These are phyloP conservation scores for Varanus komodoensis DNA, from an alignment of 2,113 vertebrate genomes.

Conservation along the genomic window DNA sequence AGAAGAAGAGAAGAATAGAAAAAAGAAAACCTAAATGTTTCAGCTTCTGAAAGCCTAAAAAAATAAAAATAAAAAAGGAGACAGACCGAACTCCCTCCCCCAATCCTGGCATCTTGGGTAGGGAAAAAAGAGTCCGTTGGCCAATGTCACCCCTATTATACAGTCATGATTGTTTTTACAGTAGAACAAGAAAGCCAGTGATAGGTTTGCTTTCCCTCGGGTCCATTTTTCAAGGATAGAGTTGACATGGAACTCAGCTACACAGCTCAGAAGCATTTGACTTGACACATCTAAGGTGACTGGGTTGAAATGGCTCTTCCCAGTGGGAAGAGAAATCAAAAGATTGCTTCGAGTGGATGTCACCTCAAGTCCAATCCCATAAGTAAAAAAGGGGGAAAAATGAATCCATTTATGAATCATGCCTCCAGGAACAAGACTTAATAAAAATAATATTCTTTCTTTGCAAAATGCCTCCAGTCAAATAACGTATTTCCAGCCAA, in stretches of 20 bases:
- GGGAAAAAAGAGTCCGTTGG: slow-evolving; percentile 50
- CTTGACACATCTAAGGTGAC: slow-evolving; percentile 52
- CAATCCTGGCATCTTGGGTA: neutral
- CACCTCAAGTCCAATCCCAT: slow-evolving; percentile 11
- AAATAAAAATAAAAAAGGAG: neutral
- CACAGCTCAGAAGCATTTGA: slow-evolving; percentile 31
- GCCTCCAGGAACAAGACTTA: slow-evolving; percentile 19
- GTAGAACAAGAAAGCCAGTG: slow-evolving; percentile 41
- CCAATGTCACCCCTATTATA: slow-evolving; percentile 70
- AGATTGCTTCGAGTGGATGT: slow-evolving; percentile 21
- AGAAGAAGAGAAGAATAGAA: too few relatives aligned
- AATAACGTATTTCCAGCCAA: slow-evolving; percentile 1
- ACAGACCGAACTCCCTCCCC: too few relatives aligned
- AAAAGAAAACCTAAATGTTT: neutral
- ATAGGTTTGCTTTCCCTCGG: slow-evolving; percentile 56
- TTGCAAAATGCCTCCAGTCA: slow-evolving; percentile 20
- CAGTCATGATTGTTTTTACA: slow-evolving; percentile 64
- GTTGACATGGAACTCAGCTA: slow-evolving; percentile 39
- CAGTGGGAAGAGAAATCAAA: slow-evolving; percentile 52
- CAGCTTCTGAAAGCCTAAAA: neutral
- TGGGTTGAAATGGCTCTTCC: slow-evolving; percentile 42
- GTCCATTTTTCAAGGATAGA: slow-evolving; percentile 45
- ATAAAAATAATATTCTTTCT: slow-evolving; percentile 24
- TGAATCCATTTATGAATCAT: slow-evolving; percentile 27
- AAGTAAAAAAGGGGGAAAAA: neutral